Evolutionary conservation across 2,113 vertebrate genomes (phyloP).

Genomic region (Oreotrochilus melanogaster): DNA sequence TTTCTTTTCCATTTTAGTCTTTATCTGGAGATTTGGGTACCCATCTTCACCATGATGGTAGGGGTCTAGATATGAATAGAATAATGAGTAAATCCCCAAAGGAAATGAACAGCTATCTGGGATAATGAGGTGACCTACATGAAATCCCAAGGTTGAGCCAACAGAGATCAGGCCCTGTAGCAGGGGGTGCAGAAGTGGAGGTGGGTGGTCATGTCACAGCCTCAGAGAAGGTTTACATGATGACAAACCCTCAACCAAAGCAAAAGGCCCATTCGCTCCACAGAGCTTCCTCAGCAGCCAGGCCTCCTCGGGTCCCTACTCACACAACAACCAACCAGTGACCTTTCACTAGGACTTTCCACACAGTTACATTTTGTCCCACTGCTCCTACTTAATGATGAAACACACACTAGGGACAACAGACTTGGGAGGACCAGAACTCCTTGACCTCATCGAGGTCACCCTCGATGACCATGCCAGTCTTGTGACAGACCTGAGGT

Average conservation of each 20-base stretch:
- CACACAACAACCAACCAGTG: rapidly evolving
- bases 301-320: neutral
- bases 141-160: neutral
- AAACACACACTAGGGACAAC: neutral
- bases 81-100: neutral
- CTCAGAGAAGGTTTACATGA: neutral
- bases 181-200: neutral
- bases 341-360: neutral
- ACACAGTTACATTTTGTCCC: neutral
- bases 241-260: neutral
- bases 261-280: rapidly evolving
- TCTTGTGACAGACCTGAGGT: rapidly evolving
- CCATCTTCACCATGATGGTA: neutral
- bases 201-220: neutral
- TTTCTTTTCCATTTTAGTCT: neutral
- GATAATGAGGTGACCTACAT: neutral
- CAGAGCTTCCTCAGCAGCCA: rapidly evolving
- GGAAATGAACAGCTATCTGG: neutral
- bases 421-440: neutral
- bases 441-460: neutral
- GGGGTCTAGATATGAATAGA: neutral
- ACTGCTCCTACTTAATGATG: rapidly evolving
- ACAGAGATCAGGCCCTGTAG: neutral
- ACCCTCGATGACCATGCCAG: neutral
- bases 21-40: neutral